Evolutionary conservation across 2,888 invertebrate species (phyloP).

Genomic region (Phalera bucephala): DNA sequence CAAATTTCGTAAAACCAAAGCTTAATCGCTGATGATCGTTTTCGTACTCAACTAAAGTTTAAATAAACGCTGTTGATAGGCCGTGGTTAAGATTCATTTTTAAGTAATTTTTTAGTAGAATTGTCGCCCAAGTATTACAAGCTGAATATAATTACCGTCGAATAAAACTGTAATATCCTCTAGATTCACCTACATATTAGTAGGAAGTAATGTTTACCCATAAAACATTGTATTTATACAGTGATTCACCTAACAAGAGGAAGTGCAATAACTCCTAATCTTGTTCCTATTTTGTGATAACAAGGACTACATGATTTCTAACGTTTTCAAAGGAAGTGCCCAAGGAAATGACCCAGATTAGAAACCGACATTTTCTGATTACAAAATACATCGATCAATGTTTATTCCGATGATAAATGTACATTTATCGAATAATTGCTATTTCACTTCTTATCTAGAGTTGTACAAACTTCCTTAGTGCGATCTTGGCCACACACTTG

Average conservation of each 20-base stretch:
- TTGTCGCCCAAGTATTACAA: no score
- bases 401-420: constrained; percentile 25
- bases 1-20: no score
- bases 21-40: no score
- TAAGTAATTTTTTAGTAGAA: no score
- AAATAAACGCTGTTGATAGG: no score
- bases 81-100: no score
- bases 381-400: constrained; percentile 28
- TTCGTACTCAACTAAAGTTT: no score
- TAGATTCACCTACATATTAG: no score
- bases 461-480: constrained; percentile 31
- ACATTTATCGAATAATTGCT: constrained; percentile 19
- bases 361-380: constrained; percentile 25
- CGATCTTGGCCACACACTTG: constrained; percentile 20
- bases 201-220: no score
- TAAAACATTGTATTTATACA: background rate
- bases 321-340: background rate
- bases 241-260: background rate
- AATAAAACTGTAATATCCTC: no score
- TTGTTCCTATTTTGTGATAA: background rate
- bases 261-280: background rate
- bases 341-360: constrained; percentile 16
- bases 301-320: background rate
- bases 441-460: constrained; percentile 24
- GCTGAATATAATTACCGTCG: no score